Conservation (phyloP, 2,113 vertebrate genomes). For the Dunckerocampus dactyliophorus region DNA sequence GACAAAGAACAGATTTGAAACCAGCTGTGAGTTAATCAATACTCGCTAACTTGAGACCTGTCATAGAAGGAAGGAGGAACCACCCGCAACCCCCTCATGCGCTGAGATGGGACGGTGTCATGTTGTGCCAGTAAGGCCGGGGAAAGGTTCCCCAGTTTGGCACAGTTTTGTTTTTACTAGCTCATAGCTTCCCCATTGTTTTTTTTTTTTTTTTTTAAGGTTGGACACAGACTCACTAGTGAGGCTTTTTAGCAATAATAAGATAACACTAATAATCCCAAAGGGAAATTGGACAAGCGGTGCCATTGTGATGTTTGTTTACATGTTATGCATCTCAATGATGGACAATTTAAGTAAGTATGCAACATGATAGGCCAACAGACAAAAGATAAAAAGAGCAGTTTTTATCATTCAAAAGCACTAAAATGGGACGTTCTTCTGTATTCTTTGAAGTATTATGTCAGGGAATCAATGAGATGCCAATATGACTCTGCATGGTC, state of each 20-base stretch:
- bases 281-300: constrained; percentile 19
- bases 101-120: constrained; percentile 15
- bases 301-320: constrained; percentile 29
- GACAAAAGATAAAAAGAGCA: background rate
- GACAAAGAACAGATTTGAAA: constrained; percentile 92
- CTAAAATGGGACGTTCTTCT: background rate
- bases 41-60: background rate
- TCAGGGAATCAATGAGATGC: background rate
- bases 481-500: constrained; percentile 1
- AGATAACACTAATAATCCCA: background rate
- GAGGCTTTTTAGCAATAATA: constrained; percentile 32
- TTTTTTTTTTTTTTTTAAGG: background rate
- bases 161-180: constrained; percentile 13
- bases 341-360: background rate
- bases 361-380: constrained; percentile 9
- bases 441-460: background rate
- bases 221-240: constrained; percentile 3
- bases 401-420: background rate
- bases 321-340: constrained; percentile 6
- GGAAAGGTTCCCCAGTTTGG: constrained; percentile 11
- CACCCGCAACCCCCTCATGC: background rate
- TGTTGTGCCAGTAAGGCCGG: constrained; percentile 27
- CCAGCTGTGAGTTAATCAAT: background rate
- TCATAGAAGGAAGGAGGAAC: background rate
- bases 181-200: constrained; percentile 3